Conservation (phyloP, 2,113 vertebrate species). For the Sinocyclocheilus maitianheensis region DNA sequence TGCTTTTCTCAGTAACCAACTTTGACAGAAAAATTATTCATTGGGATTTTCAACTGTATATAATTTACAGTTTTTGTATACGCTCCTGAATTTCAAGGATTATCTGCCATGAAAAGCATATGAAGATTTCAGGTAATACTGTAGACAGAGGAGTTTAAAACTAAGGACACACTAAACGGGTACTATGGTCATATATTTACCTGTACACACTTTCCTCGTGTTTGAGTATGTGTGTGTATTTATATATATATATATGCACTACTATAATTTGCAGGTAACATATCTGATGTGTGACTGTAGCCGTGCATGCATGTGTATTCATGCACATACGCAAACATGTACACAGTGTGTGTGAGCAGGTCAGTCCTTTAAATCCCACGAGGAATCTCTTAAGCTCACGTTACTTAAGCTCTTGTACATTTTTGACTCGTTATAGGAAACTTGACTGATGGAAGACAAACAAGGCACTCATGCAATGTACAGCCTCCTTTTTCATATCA, state of each 20-base stretch:
- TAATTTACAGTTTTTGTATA: constrained; percentile 60
- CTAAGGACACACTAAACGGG: constrained; percentile 78
- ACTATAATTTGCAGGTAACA: constrained; percentile 70
- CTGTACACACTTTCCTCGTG: constrained; percentile 62
- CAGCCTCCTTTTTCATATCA: constrained; percentile 77
- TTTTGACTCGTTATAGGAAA: constrained; percentile 67
- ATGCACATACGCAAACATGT: constrained; percentile 44
- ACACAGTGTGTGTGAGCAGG: constrained; percentile 52
- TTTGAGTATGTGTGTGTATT: constrained; percentile 43
- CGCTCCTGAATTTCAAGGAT: constrained; percentile 62
- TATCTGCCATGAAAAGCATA: constrained; percentile 60
- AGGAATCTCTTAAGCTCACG: constrained; percentile 69
- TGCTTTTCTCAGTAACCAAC: constrained; percentile 62
- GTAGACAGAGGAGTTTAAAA: constrained; percentile 70
- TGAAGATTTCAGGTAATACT: constrained; percentile 73
- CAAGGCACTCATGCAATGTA: constrained; percentile 82
- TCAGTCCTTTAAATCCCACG: constrained; percentile 58
- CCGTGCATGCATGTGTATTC: constrained; percentile 57
- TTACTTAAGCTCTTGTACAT: constrained; percentile 70
- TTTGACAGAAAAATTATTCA: constrained; percentile 33
- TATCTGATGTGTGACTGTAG: constrained; percentile 61
- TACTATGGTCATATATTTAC: constrained; percentile 71
- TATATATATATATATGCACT: constrained; percentile 68
- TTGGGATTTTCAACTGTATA: constrained; percentile 54
- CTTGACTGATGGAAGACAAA: constrained; percentile 76